Evolutionary conservation across 1,140 invertebrate species (phyloP), one percentile per base, ranked within the genome.

Genomic region (Diorhabda sublineata): DNA sequence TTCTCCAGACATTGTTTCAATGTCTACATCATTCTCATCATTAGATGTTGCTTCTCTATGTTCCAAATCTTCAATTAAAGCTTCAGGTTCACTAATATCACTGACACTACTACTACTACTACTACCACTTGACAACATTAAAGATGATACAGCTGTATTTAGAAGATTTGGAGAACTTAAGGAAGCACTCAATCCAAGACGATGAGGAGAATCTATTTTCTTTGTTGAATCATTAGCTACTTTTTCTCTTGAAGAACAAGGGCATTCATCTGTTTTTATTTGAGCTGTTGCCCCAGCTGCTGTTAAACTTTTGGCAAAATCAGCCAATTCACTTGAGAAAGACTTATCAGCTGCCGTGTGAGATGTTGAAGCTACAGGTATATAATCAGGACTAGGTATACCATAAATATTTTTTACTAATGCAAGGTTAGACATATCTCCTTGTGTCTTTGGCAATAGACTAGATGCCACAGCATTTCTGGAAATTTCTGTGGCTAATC

Each of bases 1-100:
- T 78, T 92, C 90, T 90, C 90, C 91, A 78, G 89, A 92, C 88
- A 94, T 92, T 2, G 91, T 92, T 83, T 94, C 92, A 73, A 93
- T 71, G 71, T 81, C 79, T 0, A 81, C 77, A 71, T 81, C 79
- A 68, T 80, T 82, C 64, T 81, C 79, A 68, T 82, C 80, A 66
- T 81, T 80, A 9, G 78, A 80, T 69, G 74, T 78, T 82, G 67
- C 69, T 80, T 82, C 57, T 82, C 83, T 44, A 80, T 78, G 81
- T 44, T 84, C 83, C 69, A 81, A 81, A 45, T 88, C 80, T 71
- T 89, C 86, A 45, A 86, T 82, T 74, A 85, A 87, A 64, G 84
- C 83, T 71, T 91, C 89, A 42, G 86, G 84, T 77, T 93, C 90
- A 77, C 87, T 91, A 42, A 91, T 79, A 76, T 90, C 88, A 66